Base-by-base conservation (phyloP, 37 sponge, comb jelly and placozoan genomes). In the Axinella damicornis region DNA sequence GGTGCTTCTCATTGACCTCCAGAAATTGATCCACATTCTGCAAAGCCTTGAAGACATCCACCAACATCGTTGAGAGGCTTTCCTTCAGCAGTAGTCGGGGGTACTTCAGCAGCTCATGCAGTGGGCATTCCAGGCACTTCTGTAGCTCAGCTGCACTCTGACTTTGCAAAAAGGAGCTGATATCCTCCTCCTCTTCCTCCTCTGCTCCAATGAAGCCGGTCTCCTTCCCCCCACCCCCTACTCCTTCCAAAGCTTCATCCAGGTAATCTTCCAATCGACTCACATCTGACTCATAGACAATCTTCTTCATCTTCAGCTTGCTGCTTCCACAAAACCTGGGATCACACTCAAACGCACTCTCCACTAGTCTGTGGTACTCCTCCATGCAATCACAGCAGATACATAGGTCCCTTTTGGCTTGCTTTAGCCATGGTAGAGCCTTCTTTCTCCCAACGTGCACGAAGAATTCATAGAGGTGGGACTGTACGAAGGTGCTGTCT, bases 61-160 rank as follows among this genome's bases (percentile, higher is more conserved):
- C 58, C n/a, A 85, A 38, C 53, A 33, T 15, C 20, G 41, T 33
- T 25, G 30, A 20, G 5, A 85, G 52, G 16, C 65, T 28, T 21
- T 66, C 25, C 11, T 32, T 25, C 27, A 66, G 56, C 46, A 85
- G 33, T 24, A 60, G 62, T 39, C 39, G 35, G 17, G 85, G 85
- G 69, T 77, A 85, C 69, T 27, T 76, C 35, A 85, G 32, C 19
- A 66, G 27, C 77, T 85, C 85, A 37, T n/a, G 64, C 22, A 85
- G 38, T 19, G 84, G 65, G 65, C 40, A 33, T 40, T 56, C 56
- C 33, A 77, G 77, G 17, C 17, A 21, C 32, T 56, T 28, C 70
- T 21, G 5, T 46, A 46, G 46, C 4, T 9, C 9, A 4, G 9
- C 46, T 4, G 46, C 46, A 69, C 69, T 34, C 37, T 36, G 34